Evolutionary conservation across 2,888 invertebrate species (phyloP), one percentile per base, ranked within the genome.

Genomic region (Caenorhabditis afra): DNA sequence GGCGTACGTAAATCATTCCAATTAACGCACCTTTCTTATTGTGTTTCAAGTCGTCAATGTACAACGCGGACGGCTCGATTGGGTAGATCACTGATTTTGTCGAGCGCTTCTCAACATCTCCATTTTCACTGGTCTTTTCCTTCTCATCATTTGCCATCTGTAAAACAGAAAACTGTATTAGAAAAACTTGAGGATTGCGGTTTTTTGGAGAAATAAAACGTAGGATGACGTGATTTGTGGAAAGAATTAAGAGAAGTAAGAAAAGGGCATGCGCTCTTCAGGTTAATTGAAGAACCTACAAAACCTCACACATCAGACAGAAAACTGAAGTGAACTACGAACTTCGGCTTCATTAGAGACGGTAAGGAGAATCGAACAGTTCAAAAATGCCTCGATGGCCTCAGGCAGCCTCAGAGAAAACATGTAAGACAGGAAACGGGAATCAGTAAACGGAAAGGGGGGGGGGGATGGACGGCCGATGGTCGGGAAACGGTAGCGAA

Each of bases 381-480:
- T 7, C 29, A 49, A 57, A 52, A 45, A 97, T 97, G 79, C 94
- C 93, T 55, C 98, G 98, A 92, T 99, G 98, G 0, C 99, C 98
- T 29, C 7, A 29, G 29, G 29, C 29, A 29, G 29, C 7, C 29
- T 29, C 29, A 29, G 7, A 29, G 29, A 29, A 29, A 29, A 29
- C 29, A 29, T 20, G 97, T 95, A 91, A 96, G 96, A 73, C 95
- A 20, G 45, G 14, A 23, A 47, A 59, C 8, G 58, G 39, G 58
- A 49, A 47, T 52, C 47, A 29, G 49, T 12, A 53, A 53, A 44
- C 47, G 23, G 53, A 45, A 47, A 58, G 18, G 3, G 29, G 29
- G 29, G 50, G 18, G 3, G 29, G 29, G 29, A 29, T 29, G 29
- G 29, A 3, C 29, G 45, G 64, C n/a, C 29, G 57, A 61, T 23